These are phyloP conservation scores for Nilaparvata lugens DNA, from an alignment of 1,140 invertebrate species.

Conservation along the genomic window DNA sequence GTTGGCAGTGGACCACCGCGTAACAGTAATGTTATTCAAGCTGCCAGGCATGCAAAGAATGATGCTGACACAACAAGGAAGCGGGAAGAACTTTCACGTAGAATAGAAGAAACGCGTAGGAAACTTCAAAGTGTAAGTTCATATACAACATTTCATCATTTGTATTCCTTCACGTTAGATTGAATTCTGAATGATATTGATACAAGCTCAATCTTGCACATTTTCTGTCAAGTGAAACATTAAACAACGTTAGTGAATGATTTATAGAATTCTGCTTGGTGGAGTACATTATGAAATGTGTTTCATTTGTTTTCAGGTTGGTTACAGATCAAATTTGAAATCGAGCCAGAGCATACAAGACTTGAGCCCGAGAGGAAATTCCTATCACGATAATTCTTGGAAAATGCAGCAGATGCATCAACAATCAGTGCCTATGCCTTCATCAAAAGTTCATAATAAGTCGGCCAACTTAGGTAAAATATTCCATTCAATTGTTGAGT, in stretches of 20 bases:
- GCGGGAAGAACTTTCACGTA: conserved; percentile 70
- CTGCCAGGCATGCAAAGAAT: conserved; percentile 43
- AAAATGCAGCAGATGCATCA: conserved; percentile 6
- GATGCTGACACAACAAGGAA: conserved; percentile 59
- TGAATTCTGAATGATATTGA: too few species aligned
- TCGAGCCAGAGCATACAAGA: conserved; percentile 75
- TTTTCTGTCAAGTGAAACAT: too few species aligned
- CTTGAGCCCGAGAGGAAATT: conserved; percentile 45
- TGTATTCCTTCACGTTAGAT: too few species aligned
- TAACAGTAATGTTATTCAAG: conserved; percentile 43
- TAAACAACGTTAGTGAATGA: too few species aligned
- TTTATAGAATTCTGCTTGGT: neutral
- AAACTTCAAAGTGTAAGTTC: conserved; percentile 78
- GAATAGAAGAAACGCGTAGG: conserved; percentile 77
- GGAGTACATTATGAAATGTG: too few species aligned
- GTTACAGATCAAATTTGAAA: conserved; percentile 62
- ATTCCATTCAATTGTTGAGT: neutral
- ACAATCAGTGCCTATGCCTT: conserved; percentile 37
- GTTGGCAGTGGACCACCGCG: conserved; percentile 26
- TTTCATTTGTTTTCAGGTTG: conserved; percentile 46
- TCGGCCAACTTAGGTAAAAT: conserved; percentile 34
- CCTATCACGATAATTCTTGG: conserved; percentile 24
- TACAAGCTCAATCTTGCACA: too few species aligned
- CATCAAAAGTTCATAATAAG: conserved; percentile 36
- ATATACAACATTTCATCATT: too few species aligned